Evolutionary conservation across 2,888 invertebrate genomes (phyloP), one percentile per base, ranked within the genome.

Genomic region (Oxycera nigricornis): DNA sequence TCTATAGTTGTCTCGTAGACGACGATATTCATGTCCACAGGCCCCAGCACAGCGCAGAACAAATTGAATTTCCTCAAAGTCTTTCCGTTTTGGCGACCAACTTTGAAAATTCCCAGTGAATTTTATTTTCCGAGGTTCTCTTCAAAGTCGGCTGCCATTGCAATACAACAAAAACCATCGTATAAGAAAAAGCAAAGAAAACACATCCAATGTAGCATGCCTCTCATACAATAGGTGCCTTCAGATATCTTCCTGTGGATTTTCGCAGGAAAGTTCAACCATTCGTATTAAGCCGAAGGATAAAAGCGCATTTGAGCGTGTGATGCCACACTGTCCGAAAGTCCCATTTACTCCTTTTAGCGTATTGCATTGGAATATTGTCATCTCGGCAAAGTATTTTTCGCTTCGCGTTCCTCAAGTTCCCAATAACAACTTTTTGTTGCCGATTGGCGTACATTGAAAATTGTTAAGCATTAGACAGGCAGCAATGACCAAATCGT

Each of bases 1-100:
- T 6, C 22, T 9, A 28, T 20, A 30, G 28, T 59, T 17, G 14
- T 59, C 26, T 14, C 14, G 30, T 59, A 24, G 7, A 20, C n/a
- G 11, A 26, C 41, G 41, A 46, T 41, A 67, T 67, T 26, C 22
- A 24, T 41, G 7, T 24, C 67, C 67, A 14, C 41, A 67, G 41
- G 67, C 67, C 67, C 6, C 41, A 67, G 41, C 41, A 67, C 22
- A 67, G 46, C 67, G 67, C 26, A 46, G 41, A 67, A 26, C 67
- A 67, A 67, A 67, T 41, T 67, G 67, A 67, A 67, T 67, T 67
- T 46, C 67, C 46, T 26, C 7, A n/a, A 46, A 67, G 67, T 46
- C 41, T 28, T 41, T 67, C 26, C 41, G 67, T 67, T 67, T 67
- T 26, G 41, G 41, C 26, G 46, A 24, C 41, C 24, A 26, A 67